Base-by-base conservation (phyloP, 64 coral and sea anemone genomes). In the Orbicella faveolata region DNA sequence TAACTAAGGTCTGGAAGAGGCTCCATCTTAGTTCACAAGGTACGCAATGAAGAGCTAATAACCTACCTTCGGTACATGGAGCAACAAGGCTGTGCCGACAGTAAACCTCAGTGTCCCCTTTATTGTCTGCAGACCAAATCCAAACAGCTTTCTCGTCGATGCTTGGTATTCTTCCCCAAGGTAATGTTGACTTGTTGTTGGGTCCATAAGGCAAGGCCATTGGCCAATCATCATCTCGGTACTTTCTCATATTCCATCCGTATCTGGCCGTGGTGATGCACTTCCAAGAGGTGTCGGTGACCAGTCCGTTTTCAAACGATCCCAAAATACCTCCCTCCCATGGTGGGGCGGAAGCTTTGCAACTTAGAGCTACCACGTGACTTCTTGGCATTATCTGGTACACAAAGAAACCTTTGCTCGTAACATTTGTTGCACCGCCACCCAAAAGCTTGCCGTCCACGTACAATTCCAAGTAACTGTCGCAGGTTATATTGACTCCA, bases 401-500 rank as follows among this genome's bases (percentile, higher is more conserved):
- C 34, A 44, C 48, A 3, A 13, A 20, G 63, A 72, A 87, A 55
- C 35, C 15, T 34, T 80, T 85, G 0, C 44, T 48, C 11, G 3
- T 26, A 7, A 26, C 34, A 23, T 48, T 10, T 6, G 82, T 52
- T 10, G 17, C 37, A 7, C 63, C 68, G 7, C 51, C 76, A 20
- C 90, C 80, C 25, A 91, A 17, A 36, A 33, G 57, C 5, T 63
- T 76, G n/a, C 90, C 90, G 52, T 92, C 90, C 48, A 81, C 62
- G 77, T 87, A 92, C 2, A 92, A 26, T 36, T 86, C n/a, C 11
- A 92, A 36, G 20, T 79, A 62, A 14, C 34, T 52, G 13, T 92
- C 90, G 57, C 90, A 92, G 16, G 90, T 92, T 26, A 92, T 87
- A 75, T 92, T 92, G n/a, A 92, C 20, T 52, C 79, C 36, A 7